Evolutionary conservation across 2,888 invertebrate genomes (phyloP).

Genomic region (Acleris sparsana): DNA sequence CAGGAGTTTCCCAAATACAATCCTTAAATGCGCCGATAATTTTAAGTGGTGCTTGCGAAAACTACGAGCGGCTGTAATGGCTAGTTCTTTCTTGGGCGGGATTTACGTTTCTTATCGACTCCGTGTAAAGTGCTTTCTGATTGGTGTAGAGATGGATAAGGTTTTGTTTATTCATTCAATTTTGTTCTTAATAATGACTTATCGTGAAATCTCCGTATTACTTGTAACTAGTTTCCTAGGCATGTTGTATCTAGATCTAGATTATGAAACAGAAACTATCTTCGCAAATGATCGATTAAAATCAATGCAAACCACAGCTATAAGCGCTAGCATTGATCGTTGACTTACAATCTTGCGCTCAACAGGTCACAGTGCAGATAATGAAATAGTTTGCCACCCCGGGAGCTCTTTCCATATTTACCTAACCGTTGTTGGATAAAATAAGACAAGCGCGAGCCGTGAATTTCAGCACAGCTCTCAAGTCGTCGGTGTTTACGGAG

Average conservation of each 20-base stretch:
- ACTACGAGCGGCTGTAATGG: constrained; percentile 10
- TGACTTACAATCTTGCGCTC: constrained; percentile 73
- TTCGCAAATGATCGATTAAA: neutral
- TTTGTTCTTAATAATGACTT: neutral
- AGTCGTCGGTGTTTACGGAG: constrained; percentile 67
- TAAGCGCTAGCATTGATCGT: constrained; percentile 52
- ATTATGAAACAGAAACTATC: too few species aligned
- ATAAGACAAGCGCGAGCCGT: constrained; percentile 66
- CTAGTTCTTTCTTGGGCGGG: constrained; percentile 4
- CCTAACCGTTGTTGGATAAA: constrained; percentile 71
- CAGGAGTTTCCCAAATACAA: constrained; percentile 59
- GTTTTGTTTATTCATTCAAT: neutral
- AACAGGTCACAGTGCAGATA: constrained; percentile 79
- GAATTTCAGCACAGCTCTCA: constrained; percentile 67
- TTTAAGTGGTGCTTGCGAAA: constrained; percentile 32
- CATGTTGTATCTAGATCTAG: too few species aligned
- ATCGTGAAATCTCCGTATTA: too few species aligned
- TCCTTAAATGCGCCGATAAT: constrained; percentile 37
- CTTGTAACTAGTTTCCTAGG: too few species aligned
- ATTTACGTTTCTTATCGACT: constrained; percentile 15
- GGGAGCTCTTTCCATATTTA: constrained; percentile 74
- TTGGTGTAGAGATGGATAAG: neutral
- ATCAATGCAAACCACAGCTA: neutral
- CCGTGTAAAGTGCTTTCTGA: neutral
- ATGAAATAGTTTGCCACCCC: constrained; percentile 72